Conservation (phyloP, 2,797 vertebrate species). For the Fistularia tabacaria region DNA sequence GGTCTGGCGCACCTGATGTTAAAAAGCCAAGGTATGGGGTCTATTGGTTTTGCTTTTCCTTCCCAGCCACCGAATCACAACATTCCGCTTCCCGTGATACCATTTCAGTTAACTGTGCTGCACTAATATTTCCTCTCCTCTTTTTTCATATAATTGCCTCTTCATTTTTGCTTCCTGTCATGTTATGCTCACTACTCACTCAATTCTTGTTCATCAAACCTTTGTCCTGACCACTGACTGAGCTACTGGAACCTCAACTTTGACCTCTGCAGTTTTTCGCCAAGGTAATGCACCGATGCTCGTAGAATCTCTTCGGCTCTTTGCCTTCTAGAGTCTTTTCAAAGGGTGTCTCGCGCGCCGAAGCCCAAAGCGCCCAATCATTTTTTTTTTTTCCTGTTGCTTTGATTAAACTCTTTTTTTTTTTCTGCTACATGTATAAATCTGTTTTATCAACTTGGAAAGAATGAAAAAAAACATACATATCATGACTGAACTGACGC, state of each 20-base stretch:
- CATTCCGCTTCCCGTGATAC: constrained; percentile 56
- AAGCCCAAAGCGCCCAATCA: too few relatives aligned
- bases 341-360: constrained; percentile 16
- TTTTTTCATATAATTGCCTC: constrained; percentile 66
- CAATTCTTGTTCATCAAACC: constrained; percentile 80
- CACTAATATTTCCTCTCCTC: constrained; percentile 75
- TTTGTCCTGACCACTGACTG: constrained; percentile 84
- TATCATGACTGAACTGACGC: too few relatives aligned
- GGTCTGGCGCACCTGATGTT: constrained; percentile 98
- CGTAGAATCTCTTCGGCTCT: constrained; percentile 66
- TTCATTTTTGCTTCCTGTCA: constrained; percentile 77
- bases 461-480: too few relatives aligned
- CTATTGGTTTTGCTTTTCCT: constrained; percentile 80
- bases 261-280: constrained; percentile 78
- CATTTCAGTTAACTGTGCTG: constrained; percentile 71
- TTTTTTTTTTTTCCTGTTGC: too few relatives aligned
- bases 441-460: too few relatives aligned
- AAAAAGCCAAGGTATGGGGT: constrained; percentile 97
- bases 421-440: too few relatives aligned
- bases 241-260: constrained; percentile 80
- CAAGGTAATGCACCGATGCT: constrained; percentile 80
- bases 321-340: constrained; percentile 60
- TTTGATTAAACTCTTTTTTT: too few relatives aligned
- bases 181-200: constrained; percentile 79
- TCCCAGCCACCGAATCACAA: constrained; percentile 66